Evolutionary conservation across 2,113 vertebrate genomes (phyloP).

Genomic region (Neomonachus schauinslandi): DNA sequence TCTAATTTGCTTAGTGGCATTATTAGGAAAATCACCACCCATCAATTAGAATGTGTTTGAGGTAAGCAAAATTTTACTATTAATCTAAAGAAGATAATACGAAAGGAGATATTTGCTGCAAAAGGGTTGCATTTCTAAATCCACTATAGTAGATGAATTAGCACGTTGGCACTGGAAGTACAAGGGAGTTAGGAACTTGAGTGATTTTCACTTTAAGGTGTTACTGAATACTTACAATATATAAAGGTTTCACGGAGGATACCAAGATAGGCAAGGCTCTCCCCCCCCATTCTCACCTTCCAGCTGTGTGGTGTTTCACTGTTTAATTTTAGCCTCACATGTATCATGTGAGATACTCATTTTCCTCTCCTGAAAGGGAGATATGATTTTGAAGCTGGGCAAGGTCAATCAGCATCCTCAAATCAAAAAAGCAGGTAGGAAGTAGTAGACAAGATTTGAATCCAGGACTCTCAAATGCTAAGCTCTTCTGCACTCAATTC

Average conservation of each 20-base stretch:
- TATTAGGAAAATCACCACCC: neutral
- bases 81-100: constrained; percentile 20
- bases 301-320: neutral
- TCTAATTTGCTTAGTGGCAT: neutral
- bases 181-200: neutral
- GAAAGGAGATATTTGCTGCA: neutral
- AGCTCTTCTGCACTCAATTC: neutral
- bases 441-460: neutral
- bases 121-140: neutral
- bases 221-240: neutral
- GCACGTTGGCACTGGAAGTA: neutral
- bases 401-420: neutral
- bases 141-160: neutral
- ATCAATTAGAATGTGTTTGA: neutral
- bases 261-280: neutral
- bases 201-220: neutral
- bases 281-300: neutral
- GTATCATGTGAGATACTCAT: neutral
- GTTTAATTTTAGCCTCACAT: constrained; percentile 32
- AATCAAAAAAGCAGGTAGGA: neutral
- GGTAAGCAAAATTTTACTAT: constrained; percentile 15
- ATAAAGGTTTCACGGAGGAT: neutral
- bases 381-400: neutral
- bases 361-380: neutral
- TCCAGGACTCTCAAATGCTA: neutral